A percentile compares a stretch with the other conserved stretches of the same genome.
phyloP scores from a whole-genome alignment of 2,113 vertebrate species.

The Neodon shergylaensis region DNA sequence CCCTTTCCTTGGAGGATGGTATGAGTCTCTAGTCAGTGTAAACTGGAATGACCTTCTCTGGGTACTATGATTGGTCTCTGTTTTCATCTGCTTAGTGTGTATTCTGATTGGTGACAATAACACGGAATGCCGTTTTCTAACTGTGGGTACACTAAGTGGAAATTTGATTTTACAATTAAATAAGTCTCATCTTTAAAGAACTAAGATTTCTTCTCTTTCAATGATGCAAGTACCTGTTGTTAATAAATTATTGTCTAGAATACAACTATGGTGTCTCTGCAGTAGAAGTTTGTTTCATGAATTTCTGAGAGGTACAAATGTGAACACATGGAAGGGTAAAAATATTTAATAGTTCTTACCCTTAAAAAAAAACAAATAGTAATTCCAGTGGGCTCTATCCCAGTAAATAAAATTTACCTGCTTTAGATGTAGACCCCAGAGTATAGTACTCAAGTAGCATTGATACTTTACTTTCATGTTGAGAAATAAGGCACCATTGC shows the following conservation, averaged over 20 bases:
- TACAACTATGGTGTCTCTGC: background rate
- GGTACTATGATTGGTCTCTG: background rate
- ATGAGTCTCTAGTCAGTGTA: background rate
- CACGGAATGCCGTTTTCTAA: background rate
- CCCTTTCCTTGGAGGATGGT: background rate
- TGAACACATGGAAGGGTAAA: background rate
- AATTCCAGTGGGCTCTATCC: background rate
- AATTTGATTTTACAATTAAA: slow-evolving; percentile 14
- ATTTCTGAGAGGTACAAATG: slow-evolving; percentile 10
- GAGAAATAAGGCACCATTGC: background rate
- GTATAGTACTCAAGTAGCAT: background rate
- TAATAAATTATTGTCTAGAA: background rate
- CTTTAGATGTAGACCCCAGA: background rate
- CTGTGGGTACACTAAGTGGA: background rate
- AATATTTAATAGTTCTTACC: background rate
- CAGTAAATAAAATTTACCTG: background rate
- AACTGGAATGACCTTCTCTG: background rate
- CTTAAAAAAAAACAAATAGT: background rate
- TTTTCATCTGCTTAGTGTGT: background rate
- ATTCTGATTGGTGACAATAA: background rate
- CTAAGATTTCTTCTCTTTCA: background rate
- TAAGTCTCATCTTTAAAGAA: background rate
- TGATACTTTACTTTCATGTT: background rate
- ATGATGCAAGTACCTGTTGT: background rate
- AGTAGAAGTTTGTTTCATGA: background rate